phyloP scores from a whole-genome alignment of 2,113 vertebrate species.

The Puma concolor region DNA sequence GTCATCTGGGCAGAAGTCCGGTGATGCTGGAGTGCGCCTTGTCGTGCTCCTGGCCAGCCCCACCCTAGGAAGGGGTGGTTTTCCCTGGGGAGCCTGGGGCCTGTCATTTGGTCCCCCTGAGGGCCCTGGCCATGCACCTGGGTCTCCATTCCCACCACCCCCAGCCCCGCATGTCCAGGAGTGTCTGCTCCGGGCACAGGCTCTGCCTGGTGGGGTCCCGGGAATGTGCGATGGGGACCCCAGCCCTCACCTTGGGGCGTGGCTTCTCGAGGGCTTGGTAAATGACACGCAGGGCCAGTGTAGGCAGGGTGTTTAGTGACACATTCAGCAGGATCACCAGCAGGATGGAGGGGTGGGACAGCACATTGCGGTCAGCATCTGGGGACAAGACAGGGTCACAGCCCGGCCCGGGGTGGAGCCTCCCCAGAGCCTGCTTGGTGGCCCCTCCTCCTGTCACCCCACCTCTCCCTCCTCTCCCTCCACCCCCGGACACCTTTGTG shows the following conservation, averaged over 20 bases:
- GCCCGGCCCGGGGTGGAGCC: not conserved
- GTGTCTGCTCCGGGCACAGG: not conserved
- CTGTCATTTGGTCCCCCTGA: not conserved
- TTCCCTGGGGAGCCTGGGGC: no score
- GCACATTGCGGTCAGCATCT: slow-evolving; percentile 87
- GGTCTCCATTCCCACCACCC: not conserved
- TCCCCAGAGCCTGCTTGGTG: accelerated
- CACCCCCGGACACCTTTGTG: not conserved
- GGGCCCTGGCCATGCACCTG: not conserved
- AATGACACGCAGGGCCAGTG: slow-evolving; percentile 72
- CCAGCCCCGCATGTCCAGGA: not conserved
- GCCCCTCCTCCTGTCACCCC: not conserved
- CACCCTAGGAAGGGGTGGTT: accelerated
- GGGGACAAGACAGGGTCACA: not conserved
- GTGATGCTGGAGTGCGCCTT: accelerated
- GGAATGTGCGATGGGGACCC: accelerated
- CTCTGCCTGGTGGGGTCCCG: not conserved
- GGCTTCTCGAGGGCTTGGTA: not conserved
- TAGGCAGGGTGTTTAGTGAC: slow-evolving; percentile 87
- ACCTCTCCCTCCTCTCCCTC: not conserved
- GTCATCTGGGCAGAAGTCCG: not conserved
- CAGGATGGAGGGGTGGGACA: slow-evolving; percentile 86
- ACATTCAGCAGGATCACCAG: slow-evolving; percentile 89
- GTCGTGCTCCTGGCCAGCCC: not conserved
- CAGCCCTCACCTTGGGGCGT: not conserved